A percentile compares a stretch with the other conserved stretches of the same genome.
Evolutionary conservation across 92 coral and sea anemone genomes (phyloP).

Genomic region (Zoanthus sansibaricus): DNA sequence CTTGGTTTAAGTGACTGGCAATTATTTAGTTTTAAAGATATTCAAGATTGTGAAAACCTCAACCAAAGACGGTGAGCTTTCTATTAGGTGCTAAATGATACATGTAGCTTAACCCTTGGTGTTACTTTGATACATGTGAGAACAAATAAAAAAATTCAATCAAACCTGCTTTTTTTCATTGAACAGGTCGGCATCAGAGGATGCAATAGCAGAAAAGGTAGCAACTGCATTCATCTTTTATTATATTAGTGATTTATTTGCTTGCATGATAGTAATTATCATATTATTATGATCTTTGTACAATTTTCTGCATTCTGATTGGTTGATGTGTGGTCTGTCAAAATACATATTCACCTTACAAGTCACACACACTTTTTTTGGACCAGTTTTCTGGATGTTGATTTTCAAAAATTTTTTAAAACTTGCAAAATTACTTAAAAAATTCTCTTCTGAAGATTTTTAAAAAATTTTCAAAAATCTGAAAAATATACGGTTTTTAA

Average conservation of each 20-base stretch:
- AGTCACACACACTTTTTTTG: too few species aligned
- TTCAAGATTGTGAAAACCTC: slow-evolving; percentile 51
- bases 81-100: neutral
- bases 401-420: too few species aligned
- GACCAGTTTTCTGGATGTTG: too few species aligned
- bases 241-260: neutral
- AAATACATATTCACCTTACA: too few species aligned
- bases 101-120: neutral
- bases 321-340: too few species aligned
- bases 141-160: neutral
- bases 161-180: neutral
- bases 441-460: too few species aligned
- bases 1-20: slow-evolving; percentile 83
- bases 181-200: slow-evolving; percentile 36
- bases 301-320: too few species aligned
- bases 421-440: too few species aligned
- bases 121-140: neutral
- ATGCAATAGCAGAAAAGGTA: slow-evolving; percentile 48
- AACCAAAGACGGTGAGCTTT: slow-evolving; percentile 53
- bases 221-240: neutral
- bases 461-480: too few species aligned
- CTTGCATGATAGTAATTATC: neutral
- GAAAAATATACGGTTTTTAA: too few species aligned
- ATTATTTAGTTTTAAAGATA: slow-evolving; percentile 72
- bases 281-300: too few species aligned